Conservation (phyloP, 1,140 invertebrate species). For the Pristionchus pacificus region DNA sequence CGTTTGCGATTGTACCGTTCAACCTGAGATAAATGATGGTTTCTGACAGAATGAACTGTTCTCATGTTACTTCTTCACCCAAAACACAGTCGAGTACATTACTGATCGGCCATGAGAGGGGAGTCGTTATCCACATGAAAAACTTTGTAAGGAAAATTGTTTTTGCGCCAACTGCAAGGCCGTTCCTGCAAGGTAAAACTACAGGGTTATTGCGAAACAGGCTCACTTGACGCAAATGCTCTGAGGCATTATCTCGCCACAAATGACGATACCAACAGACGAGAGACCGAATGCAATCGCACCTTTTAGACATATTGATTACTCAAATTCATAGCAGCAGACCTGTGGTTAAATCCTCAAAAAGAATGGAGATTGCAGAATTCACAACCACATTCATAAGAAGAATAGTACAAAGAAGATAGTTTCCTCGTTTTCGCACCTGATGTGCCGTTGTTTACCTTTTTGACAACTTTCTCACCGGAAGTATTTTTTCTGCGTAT, state of each 20-base stretch:
- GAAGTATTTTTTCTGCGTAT: conserved; percentile 49
- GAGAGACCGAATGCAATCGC: conserved; percentile 61
- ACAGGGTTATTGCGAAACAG: neutral
- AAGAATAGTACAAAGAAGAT: conserved; percentile 57
- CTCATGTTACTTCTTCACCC: conserved; percentile 80
- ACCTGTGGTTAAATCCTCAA: conserved; percentile 58
- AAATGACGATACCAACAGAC: conserved; percentile 63
- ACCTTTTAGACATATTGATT: neutral
- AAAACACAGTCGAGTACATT: conserved; percentile 81
- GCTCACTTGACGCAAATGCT: conserved; percentile 61
- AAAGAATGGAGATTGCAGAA: conserved; percentile 58
- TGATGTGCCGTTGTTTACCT: no score
- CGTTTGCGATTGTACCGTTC: conserved; percentile 92
- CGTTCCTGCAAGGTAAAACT: conserved; percentile 67
- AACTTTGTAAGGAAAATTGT: conserved; percentile 87
- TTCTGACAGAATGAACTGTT: conserved; percentile 66
- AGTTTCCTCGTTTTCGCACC: conserved; percentile 37
- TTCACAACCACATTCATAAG: conserved; percentile 62
- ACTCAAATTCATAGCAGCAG: conserved; percentile 11
- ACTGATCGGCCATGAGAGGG: conserved; percentile 86
- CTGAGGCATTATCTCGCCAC: conserved; percentile 65
- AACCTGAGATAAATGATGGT: conserved; percentile 68
- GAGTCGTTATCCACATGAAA: conserved; percentile 89
- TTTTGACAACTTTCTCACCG: conserved; percentile 42
- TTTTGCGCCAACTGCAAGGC: conserved; percentile 86